Evolutionary conservation across 2,113 vertebrate species (phyloP).

Genomic region (Smithornis capensis): DNA sequence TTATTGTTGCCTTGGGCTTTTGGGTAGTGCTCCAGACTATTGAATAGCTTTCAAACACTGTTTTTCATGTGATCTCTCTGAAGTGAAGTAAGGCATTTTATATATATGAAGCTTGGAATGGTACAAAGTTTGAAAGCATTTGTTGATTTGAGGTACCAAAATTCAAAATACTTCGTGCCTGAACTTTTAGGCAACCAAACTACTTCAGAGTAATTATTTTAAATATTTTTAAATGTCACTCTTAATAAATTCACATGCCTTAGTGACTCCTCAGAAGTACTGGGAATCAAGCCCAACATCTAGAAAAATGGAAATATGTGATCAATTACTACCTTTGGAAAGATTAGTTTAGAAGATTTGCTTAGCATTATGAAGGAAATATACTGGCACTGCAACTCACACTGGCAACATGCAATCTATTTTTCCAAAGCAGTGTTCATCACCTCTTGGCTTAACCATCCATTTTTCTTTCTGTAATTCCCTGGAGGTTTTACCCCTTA

Average conservation of each 20-base stretch:
- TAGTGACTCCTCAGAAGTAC: neutral
- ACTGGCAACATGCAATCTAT: neutral
- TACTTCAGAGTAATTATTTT: neutral
- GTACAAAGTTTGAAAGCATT: neutral
- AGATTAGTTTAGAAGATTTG: neutral
- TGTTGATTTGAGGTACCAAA: neutral
- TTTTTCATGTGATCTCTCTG: neutral
- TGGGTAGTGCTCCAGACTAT: neutral
- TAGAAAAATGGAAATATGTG: neutral
- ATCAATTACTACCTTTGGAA: neutral
- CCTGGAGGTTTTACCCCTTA: neutral
- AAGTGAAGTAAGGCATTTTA: neutral
- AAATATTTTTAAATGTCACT: neutral
- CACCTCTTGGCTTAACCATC: neutral
- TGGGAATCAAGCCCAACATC: neutral
- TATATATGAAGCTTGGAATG: neutral
- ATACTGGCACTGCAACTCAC: no score
- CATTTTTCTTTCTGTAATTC: neutral
- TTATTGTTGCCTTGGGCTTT: neutral
- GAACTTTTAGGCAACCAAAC: neutral
- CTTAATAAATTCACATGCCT: neutral
- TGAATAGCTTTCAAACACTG: neutral
- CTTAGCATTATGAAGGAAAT: neutral
- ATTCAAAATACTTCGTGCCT: neutral
- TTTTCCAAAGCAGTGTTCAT: neutral